These are phyloP conservation scores for Hyles euphorbiae DNA, from an alignment of 1,140 invertebrate genomes.

Conservation along the genomic window DNA sequence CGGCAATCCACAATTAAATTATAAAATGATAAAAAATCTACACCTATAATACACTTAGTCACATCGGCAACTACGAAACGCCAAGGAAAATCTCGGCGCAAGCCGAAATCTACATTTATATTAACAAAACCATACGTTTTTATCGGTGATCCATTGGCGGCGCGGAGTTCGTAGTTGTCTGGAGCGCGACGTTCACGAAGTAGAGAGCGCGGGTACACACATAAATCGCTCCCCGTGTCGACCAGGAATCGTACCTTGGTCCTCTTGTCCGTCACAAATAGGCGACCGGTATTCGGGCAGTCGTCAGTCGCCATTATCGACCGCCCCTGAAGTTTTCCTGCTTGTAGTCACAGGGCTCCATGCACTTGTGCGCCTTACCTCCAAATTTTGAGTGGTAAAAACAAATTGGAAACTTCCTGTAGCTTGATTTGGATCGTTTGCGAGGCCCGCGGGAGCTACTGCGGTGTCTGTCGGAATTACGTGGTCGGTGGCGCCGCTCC, in stretches of 20 bases:
- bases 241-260: conserved; percentile 23
- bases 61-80: too few relatives aligned
- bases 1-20: too few relatives aligned
- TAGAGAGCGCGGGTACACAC: conserved; percentile 16
- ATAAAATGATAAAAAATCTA: too few relatives aligned
- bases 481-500: conserved; percentile 3
- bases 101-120: conserved; percentile 7
- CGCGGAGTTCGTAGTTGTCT: conserved; percentile 11
- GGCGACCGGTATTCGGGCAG: conserved; percentile 27
- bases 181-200: conserved; percentile 15
- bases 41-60: too few relatives aligned
- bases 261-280: conserved; percentile 25
- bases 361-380: conserved; percentile 22
- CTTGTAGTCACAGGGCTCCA: conserved; percentile 24
- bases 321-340: conserved; percentile 22
- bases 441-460: not conserved
- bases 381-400: conserved; percentile 32
- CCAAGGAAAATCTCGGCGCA: conserved; percentile 9
- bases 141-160: conserved; percentile 18
- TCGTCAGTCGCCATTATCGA: conserved; percentile 31
- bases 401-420: conserved; percentile 19
- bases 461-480: not conserved
- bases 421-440: conserved; percentile 16
- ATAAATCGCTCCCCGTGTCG: conserved; percentile 20
- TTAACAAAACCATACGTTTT: conserved; percentile 16